A percentile compares a stretch with the other conserved stretches of the same genome.
Conservation (phyloP, 2,888 invertebrate genomes). For the Cantharis rufa region DNA sequence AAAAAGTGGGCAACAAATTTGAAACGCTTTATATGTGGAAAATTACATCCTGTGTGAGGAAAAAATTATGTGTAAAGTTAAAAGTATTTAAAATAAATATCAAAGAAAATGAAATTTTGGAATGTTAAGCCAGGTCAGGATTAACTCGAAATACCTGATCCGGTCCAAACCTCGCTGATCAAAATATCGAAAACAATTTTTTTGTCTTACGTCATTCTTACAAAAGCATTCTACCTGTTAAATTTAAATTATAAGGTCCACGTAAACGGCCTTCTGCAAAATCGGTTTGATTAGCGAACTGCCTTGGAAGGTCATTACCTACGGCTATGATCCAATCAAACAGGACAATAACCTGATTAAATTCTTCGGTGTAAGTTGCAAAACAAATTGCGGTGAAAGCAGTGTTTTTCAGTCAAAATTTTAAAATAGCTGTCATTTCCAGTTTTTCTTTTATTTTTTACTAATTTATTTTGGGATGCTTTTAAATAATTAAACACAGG, state of each 20-base stretch:
- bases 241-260: background rate
- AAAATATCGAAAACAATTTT: background rate
- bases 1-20: background rate
- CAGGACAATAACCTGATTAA: constrained; percentile 3
- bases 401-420: background rate
- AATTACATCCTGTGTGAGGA: background rate
- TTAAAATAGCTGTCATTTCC: background rate
- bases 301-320: constrained; percentile 21
- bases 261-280: constrained; percentile 4
- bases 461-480: too few species aligned
- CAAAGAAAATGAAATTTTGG: background rate
- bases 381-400: too few species aligned
- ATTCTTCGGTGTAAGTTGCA: background rate
- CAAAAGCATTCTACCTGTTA: background rate
- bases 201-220: background rate
- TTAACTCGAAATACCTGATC: background rate
- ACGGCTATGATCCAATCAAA: background rate
- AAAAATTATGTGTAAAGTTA: background rate
- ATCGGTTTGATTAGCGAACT: constrained; percentile 14
- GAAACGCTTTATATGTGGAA: background rate
- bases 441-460: too few species aligned
- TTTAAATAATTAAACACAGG: too few species aligned
- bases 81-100: background rate
- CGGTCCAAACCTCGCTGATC: background rate
- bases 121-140: background rate